phyloP scores from a whole-genome alignment of 2,888 invertebrate genomes.

The Chymomyza procnemis region DNA sequence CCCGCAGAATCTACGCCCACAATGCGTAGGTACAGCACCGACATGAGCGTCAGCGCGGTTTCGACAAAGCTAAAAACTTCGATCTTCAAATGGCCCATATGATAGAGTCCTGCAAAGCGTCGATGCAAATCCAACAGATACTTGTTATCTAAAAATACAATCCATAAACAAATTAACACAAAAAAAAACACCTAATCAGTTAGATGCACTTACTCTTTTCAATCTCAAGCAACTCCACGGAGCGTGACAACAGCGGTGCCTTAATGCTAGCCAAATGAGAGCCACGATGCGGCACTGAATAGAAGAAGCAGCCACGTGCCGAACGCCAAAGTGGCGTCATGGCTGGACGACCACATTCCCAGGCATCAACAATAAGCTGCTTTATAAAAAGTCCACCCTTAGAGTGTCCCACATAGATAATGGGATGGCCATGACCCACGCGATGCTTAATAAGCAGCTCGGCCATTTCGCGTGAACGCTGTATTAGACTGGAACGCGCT shows the following conservation, averaged over 20 bases:
- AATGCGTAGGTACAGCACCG: slow-evolving; percentile 85
- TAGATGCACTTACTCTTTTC: slow-evolving; percentile 82
- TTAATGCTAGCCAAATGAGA: slow-evolving; percentile 87
- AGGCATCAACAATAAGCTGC: slow-evolving; percentile 86
- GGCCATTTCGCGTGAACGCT: slow-evolving; percentile 86
- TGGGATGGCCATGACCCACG: slow-evolving; percentile 87
- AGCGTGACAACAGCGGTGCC: slow-evolving; percentile 86
- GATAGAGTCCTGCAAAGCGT: slow-evolving; percentile 81
- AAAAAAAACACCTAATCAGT: background rate
- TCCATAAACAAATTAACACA: background rate
- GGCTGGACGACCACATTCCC: slow-evolving; percentile 79
- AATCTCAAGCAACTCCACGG: slow-evolving; percentile 88
- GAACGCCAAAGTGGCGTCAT: slow-evolving; percentile 80
- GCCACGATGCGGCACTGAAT: slow-evolving; percentile 92
- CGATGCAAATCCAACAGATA: slow-evolving; percentile 84
- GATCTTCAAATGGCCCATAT: slow-evolving; percentile 79
- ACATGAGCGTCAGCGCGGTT: slow-evolving; percentile 86
- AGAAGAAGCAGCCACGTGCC: slow-evolving; percentile 87
- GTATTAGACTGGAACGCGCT: slow-evolving; percentile 83
- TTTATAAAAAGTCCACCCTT: slow-evolving; percentile 94
- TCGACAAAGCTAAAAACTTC: slow-evolving; percentile 88
- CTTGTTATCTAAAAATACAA: slow-evolving; percentile 82
- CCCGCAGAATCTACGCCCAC: slow-evolving; percentile 89
- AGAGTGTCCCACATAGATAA: slow-evolving; percentile 90
- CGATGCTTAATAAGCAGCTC: slow-evolving; percentile 82